Conservation (phyloP, 2,113 vertebrate genomes). For the Chaenocephalus aceratus region DNA sequence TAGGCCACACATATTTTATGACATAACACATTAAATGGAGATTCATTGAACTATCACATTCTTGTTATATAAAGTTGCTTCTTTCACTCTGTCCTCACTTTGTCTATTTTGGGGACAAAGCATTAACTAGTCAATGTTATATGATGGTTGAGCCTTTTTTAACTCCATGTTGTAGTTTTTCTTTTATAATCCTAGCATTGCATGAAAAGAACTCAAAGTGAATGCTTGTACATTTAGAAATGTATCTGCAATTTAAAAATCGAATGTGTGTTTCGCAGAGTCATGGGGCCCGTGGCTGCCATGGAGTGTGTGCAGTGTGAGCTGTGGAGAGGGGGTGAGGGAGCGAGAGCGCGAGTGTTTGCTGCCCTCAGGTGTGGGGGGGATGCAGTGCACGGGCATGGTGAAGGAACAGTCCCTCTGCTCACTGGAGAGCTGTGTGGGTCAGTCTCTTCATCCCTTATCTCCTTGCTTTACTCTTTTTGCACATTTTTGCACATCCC, state of each 20-base stretch:
- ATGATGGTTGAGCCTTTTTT: neutral
- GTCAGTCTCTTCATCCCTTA: constrained; percentile 77
- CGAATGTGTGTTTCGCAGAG: constrained; percentile 48
- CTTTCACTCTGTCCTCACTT: neutral
- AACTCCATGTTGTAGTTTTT: neutral
- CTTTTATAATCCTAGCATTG: too few relatives aligned
- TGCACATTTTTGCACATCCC: too few relatives aligned
- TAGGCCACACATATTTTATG: neutral
- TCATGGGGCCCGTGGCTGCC: constrained; percentile 92
- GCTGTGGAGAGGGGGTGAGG: constrained; percentile 92
- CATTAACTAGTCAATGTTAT: neutral
- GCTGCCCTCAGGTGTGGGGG: constrained; percentile 81
- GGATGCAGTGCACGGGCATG: constrained; percentile 85
- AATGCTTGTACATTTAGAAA: neutral
- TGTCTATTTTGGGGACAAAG: neutral
- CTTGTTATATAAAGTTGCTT: neutral
- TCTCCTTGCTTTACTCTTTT: neutral
- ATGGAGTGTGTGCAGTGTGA: constrained; percentile 93
- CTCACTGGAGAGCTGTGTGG: constrained; percentile 91
- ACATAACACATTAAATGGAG: neutral
- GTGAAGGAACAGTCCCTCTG: constrained; percentile 89
- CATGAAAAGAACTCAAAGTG: neutral
- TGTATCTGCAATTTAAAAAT: neutral
- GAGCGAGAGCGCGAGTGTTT: constrained; percentile 90
- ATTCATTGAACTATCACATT: neutral